Evolutionary conservation across 1,140 invertebrate species (phyloP), one percentile per base, ranked within the genome.

Genomic region (Procambarus virginalis): DNA sequence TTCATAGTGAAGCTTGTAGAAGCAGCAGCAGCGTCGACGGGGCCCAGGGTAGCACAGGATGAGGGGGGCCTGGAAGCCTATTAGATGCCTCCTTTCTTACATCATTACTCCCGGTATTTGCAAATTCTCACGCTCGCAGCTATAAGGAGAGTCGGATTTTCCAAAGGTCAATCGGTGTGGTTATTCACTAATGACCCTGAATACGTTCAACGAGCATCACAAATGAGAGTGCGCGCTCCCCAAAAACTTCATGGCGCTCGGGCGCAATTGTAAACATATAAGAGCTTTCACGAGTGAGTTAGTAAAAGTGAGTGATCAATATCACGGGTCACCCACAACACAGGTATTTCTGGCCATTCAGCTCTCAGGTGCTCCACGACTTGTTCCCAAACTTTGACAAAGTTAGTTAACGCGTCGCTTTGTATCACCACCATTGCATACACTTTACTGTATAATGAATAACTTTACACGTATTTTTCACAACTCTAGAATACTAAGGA

Each of bases 251-350:
- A 77, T 51, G 10, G 34, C 34, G n/a, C 34, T 34, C 34, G 12
- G 51, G 6, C 8, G 51, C 51, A 12, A 55, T 55, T 12, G 8
- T 10, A n/a, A 70, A 45, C 70, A n/a, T 49, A 84, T 75, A 55
- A 60, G 49, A 75, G 22, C 22, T 85, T 84, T 34, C 17, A 84
- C 68, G 51, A 84, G 73, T 76, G 70, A 77, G 34, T 45, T 64
- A 17, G 14, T 82, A 46, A 34, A 17, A 17, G 22, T 82, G 34
- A 82, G 14, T 14, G 34, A 68, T 45, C 80, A 82, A 68, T 46
- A 64, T 46, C 80, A 55, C 22, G 68, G 80, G 80, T 82, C 34
- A 82, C 80, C 34, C 20, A 22, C 22, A n/a, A 60, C 60, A 68
- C 80, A 60, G 79, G 49, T 79, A 55, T 81, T 60, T 55, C 49